Evolutionary conservation across 2,888 invertebrate genomes (phyloP), one percentile per base, ranked within the genome.

Genomic region (Gari tellinella): DNA sequence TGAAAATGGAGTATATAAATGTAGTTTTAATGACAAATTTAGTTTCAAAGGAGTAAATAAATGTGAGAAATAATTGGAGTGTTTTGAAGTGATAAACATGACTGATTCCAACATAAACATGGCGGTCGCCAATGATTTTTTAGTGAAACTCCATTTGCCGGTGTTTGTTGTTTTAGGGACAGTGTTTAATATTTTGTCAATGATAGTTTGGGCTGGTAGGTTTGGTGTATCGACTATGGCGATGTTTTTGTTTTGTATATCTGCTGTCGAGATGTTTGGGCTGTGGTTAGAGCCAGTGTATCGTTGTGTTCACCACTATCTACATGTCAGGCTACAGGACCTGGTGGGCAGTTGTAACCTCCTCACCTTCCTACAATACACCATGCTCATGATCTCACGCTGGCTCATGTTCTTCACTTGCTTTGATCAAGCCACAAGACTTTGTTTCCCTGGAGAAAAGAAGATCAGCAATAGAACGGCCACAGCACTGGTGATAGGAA

Each of bases 201-300:
- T 61, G 26, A 46, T 56, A 1, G 38, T 61, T 7, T 58, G 64
- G 55, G 19, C 19, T 14, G 51, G 38, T 31, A 53, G 46, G 17
- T 4, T 74, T 5, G 17, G 15, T 15, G 17, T 14, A 1, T 43
- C 40, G 0, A 45, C 64, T 12, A 19, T 65, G 12, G 60, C 52
- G 17, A 40, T 64, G 23, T 69, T 69, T 53, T 38, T 69, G 4
- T 64, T 74, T 37, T 15, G 52, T 19, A 14, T 68, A 1, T 40
- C 40, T 51, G 21, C 61, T 2, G n/a, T 61, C 4, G 74, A 74
- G 31, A 57, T 41, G 2, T 26, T 65, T 21, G 68, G 49, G 2
- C 19, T 74, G n/a, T 69, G 55, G 21, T 57, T 49, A 40, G 68
- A 74, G 37, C 74, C 74, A 14, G 41, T 67, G 19, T 63, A 21